Base-by-base conservation (phyloP, 2,888 invertebrate species). In the Nomada lathburiana region DNA sequence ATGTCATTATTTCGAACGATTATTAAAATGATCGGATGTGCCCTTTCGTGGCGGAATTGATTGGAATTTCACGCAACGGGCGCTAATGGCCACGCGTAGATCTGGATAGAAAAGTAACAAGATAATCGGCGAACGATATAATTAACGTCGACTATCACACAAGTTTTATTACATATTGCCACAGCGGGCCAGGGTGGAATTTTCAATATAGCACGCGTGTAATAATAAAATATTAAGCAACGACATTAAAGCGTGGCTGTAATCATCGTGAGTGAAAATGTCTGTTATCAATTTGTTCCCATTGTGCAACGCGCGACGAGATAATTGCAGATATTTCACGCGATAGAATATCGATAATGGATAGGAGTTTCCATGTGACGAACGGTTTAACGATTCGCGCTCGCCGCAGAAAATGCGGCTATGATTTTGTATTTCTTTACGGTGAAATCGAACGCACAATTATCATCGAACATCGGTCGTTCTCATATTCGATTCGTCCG, bases 1-100 rank as follows among this genome's bases (percentile, higher is more conserved):
- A 79, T n/a, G 63, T 59, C 44, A 70, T 77, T 70, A 77, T 77
- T 77, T 70, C 50, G 42, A 64, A 64, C 63, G 78, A 70, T 70
- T 77, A 77, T 70, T 76, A 79, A 77, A 79, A 79, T 64, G 42
- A 79, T 64, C 63, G 63, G 44, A 52, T 23, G 16, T 13, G 20
- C 20, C 20, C 50, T 69, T n/a, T 18, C 63, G 5, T 55, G 42
- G 10, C 18, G 42, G 68, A 64, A 79, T 70, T 70, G 52, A 79
- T 79, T 63, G 79, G 29, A 59, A 42, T 69, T 42, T 29, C 29
- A 9, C 10, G 7, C 42, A 18, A 5, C 9, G 26, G 36, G 11
- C 16, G 18, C n/a, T 1, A 10, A 1, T 16, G 4, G 10, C 50
- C 47, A 16, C 47, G 47, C 16, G 47, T 16, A 16, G 52, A 69